Evolutionary conservation across 2,113 vertebrate species (phyloP).

Genomic region (Apus apus): DNA sequence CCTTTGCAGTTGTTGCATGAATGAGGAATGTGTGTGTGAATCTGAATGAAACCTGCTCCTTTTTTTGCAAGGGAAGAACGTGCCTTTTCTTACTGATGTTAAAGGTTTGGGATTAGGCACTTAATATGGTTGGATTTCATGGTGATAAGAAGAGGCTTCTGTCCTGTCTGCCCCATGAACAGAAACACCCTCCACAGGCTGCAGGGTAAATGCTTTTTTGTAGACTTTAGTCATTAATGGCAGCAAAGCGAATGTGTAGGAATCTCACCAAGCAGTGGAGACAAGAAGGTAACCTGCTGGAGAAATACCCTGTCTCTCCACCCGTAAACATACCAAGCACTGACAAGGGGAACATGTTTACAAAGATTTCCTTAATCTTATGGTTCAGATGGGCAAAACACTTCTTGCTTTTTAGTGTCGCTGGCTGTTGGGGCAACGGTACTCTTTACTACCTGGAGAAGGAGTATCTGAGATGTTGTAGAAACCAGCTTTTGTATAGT

Average conservation of each 20-base stretch:
- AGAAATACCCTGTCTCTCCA: background rate
- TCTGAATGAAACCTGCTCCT: background rate
- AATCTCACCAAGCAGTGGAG: background rate
- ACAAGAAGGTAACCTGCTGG: background rate
- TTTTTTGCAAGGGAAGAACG: background rate
- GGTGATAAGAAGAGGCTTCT: background rate
- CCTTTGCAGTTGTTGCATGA: background rate
- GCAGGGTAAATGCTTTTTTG: background rate
- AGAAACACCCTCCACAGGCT: background rate
- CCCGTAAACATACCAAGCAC: background rate
- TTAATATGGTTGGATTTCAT: background rate
- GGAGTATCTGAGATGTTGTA: background rate
- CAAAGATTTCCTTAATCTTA: background rate
- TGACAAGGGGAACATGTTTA: background rate
- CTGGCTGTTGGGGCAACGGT: background rate
- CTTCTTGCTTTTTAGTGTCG: background rate
- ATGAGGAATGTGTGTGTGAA: background rate
- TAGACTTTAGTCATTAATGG: background rate
- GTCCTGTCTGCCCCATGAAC: background rate
- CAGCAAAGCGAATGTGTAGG: background rate
- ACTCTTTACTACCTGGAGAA: background rate
- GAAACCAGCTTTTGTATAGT: background rate
- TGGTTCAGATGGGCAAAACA: background rate
- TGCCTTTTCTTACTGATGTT: background rate
- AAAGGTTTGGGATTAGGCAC: background rate